Evolutionary conservation across 2,888 invertebrate species (phyloP).

Genomic region (Formica aserva): DNA sequence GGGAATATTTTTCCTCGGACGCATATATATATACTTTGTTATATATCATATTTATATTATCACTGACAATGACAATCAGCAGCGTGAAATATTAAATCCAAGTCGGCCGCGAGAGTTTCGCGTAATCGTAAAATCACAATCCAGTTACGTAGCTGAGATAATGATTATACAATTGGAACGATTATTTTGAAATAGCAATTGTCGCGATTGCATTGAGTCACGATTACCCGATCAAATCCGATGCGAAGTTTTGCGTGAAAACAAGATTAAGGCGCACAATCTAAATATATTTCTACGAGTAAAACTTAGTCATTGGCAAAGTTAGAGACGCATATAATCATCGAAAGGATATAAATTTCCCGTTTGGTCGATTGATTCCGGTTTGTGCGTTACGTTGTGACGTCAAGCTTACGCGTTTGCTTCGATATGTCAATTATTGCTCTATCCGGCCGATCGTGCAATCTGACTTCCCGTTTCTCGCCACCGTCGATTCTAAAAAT

Average conservation of each 20-base stretch:
- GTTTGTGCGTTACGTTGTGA: slow-evolving; percentile 61
- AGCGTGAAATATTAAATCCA: background rate
- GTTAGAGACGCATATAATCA: background rate
- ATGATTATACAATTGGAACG: background rate
- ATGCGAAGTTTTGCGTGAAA: background rate
- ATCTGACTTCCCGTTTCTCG: slow-evolving; percentile 55
- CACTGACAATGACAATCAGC: background rate
- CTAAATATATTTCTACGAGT: background rate
- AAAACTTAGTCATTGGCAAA: background rate
- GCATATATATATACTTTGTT: background rate
- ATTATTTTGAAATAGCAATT: background rate
- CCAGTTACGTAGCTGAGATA: background rate
- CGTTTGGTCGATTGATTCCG: slow-evolving; percentile 40
- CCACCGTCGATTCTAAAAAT: background rate
- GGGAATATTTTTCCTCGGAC: background rate
- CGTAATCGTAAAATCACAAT: background rate
- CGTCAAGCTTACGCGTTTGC: slow-evolving; percentile 66
- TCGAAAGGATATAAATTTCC: background rate
- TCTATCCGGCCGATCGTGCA: slow-evolving; percentile 70
- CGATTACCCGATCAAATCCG: too few species aligned
- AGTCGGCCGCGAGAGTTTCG: background rate
- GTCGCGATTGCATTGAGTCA: background rate
- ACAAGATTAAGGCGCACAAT: background rate
- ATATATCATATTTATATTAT: background rate
- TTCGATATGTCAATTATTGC: slow-evolving; percentile 69